A percentile compares a stretch with the other conserved stretches of the same genome.
Evolutionary conservation across 1,140 invertebrate species (phyloP).

Genomic region (Bombus consobrinus): DNA sequence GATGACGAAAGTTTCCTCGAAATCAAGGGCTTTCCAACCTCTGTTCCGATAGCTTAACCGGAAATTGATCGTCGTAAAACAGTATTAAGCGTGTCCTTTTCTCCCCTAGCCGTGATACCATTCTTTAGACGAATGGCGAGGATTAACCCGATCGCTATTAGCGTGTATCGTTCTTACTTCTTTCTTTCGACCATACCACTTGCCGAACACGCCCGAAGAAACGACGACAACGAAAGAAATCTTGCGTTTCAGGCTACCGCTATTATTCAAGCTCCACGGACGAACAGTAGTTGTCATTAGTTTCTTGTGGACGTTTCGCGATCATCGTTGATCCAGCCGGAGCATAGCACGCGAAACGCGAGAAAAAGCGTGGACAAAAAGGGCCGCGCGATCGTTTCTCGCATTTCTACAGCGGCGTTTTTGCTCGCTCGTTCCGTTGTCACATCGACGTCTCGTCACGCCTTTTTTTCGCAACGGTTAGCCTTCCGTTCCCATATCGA

Average conservation of each 20-base stretch:
- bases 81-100: slow-evolving; percentile 14
- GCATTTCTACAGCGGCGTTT: slow-evolving; percentile 21
- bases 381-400: slow-evolving; percentile 18
- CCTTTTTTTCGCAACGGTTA: slow-evolving; percentile 4
- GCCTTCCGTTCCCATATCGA: slow-evolving; percentile 38
- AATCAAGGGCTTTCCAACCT: background rate
- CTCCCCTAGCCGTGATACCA: background rate
- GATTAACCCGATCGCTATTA: slow-evolving; percentile 15
- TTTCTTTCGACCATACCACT: background rate
- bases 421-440: slow-evolving; percentile 17
- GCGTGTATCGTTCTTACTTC: background rate
- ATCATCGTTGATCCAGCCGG: slow-evolving; percentile 46
- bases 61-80: slow-evolving; percentile 42
- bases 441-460: slow-evolving; percentile 38
- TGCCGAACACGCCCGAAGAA: background rate
- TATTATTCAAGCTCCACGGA: slow-evolving; percentile 39
- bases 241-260: background rate
- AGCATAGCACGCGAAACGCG: background rate
- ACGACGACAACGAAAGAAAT: background rate
- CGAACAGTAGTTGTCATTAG: slow-evolving; percentile 29
- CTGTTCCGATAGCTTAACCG: background rate
- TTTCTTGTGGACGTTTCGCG: slow-evolving; percentile 47
- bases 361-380: background rate
- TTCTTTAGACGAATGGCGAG: background rate
- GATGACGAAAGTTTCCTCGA: background rate